Evolutionary conservation across 2,113 vertebrate species (phyloP).

Genomic region (Oreochromis aureus): DNA sequence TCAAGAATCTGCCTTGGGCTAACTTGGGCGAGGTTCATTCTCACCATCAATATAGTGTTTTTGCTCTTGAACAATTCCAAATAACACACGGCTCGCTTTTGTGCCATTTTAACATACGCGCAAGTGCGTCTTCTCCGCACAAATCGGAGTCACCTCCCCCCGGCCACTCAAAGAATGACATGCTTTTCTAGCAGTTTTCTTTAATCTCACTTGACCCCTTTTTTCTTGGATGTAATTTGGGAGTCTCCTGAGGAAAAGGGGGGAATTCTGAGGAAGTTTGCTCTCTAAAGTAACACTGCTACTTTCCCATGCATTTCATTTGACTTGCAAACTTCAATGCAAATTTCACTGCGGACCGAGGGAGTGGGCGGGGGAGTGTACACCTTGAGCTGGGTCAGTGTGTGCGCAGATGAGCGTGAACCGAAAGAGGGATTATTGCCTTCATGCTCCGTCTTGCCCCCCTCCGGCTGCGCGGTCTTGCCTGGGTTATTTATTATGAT

Average conservation of each 20-base stretch:
- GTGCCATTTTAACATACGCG: not conserved
- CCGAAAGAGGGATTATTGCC: not conserved
- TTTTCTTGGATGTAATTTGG: not conserved
- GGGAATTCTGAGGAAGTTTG: slow-evolving; percentile 32
- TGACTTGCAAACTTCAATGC: slow-evolving; percentile 64
- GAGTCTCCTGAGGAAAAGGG: slow-evolving; percentile 1
- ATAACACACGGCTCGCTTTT: not conserved
- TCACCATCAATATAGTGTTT: not conserved
- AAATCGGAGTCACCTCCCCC: not conserved
- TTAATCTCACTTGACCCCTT: not conserved
- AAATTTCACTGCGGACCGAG: slow-evolving; percentile 22
- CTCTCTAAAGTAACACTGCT: not conserved
- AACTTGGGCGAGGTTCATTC: not conserved
- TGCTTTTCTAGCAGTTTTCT: not conserved
- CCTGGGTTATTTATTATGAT: not conserved
- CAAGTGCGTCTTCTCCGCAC: not conserved
- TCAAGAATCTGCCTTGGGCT: not conserved
- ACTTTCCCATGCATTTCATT: slow-evolving; percentile 34
- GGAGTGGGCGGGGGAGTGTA: not conserved
- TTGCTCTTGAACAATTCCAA: not conserved
- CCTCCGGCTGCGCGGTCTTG: not conserved
- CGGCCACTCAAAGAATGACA: not conserved
- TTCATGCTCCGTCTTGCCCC: slow-evolving; percentile 34
- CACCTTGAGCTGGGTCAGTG: not conserved
- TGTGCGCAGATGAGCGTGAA: not conserved